Evolutionary conservation across 1,140 invertebrate genomes (phyloP), one percentile per base, ranked within the genome.

Genomic region (Macrocentrus cingulum): DNA sequence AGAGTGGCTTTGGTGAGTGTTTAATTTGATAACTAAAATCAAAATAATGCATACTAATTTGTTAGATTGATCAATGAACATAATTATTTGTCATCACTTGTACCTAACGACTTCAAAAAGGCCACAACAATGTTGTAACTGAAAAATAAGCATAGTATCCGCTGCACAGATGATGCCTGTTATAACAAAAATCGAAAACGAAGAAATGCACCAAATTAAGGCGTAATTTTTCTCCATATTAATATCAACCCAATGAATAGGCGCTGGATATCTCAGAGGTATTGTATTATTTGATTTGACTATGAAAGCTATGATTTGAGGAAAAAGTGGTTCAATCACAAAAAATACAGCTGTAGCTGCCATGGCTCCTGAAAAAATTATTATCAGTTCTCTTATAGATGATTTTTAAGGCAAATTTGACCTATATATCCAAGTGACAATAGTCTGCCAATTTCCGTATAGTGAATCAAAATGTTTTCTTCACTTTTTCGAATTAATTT

Each of bases 101-200:
- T 61, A 67, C 66, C 64, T 48, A 36, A 53, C 15, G 18, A 62
- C 36, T 19, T 53, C 44, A 39, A 53, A 59, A 32, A 59, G 34
- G 19, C 50, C 57, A 48, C 49, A 52, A 0, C 29, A 41, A 13
- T 59, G 57, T 20, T 59, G 50, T 13, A 54, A 42, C 9, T 34
- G 32, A 48, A 48, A 20, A 13, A 54, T 39, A 25, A 53, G 49
- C 22, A 59, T 16, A 5, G 29, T 19, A 37, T 59, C 57, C n/a
- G 3, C 16, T 25, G 39, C 39, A 2, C 49, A 34, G 0, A 19
- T 39, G 4, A 36, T 45, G 9, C 41, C 22, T 5, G 42, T 2
- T 6, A 37, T 48, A 19, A 20, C 29, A 2, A 46, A 36, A 39
- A 55, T 34, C 15, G 45, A 55, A 2, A 55, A 16, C 13, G 22